Conservation (phyloP, 2,797 vertebrate genomes). For the Agapornis canus region DNA sequence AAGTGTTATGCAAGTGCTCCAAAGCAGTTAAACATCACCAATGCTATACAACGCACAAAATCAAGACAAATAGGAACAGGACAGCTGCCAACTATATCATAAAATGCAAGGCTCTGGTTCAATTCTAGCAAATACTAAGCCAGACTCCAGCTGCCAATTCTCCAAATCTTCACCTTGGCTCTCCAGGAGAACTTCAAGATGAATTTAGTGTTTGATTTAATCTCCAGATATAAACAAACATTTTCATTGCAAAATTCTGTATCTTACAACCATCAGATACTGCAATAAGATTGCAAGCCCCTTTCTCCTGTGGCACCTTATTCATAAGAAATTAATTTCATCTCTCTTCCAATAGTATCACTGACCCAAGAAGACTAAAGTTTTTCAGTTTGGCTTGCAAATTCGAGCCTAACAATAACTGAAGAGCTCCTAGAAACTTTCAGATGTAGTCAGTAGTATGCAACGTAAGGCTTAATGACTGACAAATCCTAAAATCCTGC, state of each 20-base stretch:
- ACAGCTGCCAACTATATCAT: not conserved
- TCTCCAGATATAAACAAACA: not conserved
- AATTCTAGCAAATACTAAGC: not conserved
- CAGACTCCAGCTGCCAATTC: not conserved
- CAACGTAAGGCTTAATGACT: not conserved
- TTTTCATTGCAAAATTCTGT: not conserved
- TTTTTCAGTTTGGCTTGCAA: not conserved
- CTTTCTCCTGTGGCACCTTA: not conserved
- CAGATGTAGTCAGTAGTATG: not conserved
- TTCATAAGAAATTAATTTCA: not conserved
- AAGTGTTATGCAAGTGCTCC: not conserved
- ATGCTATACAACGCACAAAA: not conserved
- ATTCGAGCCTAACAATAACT: not conserved
- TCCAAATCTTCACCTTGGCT: not conserved
- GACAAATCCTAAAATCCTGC: not conserved
- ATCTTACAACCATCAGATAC: not conserved
- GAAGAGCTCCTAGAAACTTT: not conserved
- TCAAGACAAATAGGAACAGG: not conserved
- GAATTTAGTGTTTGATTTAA: not conserved
- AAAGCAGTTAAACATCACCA: not conserved
- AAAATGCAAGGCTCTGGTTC: not conserved
- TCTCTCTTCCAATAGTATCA: not conserved
- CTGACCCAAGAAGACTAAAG: not conserved
- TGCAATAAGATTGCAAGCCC: not conserved
- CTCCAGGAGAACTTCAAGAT: not conserved